Base-by-base conservation (phyloP, 1,140 invertebrate species). In the Anastrepha obliqua region DNA sequence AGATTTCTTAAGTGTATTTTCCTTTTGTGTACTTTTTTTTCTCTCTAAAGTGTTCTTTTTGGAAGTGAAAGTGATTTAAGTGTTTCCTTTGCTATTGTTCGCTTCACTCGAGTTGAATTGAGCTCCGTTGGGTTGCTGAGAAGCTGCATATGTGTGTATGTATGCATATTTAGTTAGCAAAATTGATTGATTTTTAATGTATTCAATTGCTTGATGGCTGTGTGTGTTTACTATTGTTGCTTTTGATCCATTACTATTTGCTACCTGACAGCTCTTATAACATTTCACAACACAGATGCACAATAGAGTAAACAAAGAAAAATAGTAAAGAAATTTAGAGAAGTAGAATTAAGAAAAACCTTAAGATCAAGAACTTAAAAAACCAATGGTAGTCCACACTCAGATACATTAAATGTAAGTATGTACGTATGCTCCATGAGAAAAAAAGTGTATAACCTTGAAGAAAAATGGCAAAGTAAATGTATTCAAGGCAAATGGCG, bases 121-220 rank as follows among this genome's bases (percentile, higher is more conserved):
- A 13, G 8, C 4, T 42, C 8, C 29, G 64, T 39, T 67, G 64
- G 3, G 64, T 67, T 9, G 20, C 17, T 62, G 60, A 13, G 17
- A 17, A n/a, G 11, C 15, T 17, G 17, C 15, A 13, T 62, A 44
- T 15, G 17, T 74, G 67, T 47, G 39, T 11, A n/a, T 65, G 65
- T 13, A 67, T 39, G 13, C 39, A 15, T 67, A 29, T 42, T 67
- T 9, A 47, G 67, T 74, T 74, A 74, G 67, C 13, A 74, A 44
- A 74, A 74, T 74, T 74, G 42, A 74, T 74, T 74, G 67, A 74
- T 74, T 74, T 74, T 74, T 74, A 74, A 74, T 74, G 67, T 74
- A 67, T 74, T 7, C 67, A 44, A 74, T 74, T 74, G 42, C 17
- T 74, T 74, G 67, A 74, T 47, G 67, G 8, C 67, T 74, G 67